These are phyloP conservation scores for Dryomyza anilis DNA, from an alignment of 2,888 invertebrate species.

Conservation along the genomic window DNA sequence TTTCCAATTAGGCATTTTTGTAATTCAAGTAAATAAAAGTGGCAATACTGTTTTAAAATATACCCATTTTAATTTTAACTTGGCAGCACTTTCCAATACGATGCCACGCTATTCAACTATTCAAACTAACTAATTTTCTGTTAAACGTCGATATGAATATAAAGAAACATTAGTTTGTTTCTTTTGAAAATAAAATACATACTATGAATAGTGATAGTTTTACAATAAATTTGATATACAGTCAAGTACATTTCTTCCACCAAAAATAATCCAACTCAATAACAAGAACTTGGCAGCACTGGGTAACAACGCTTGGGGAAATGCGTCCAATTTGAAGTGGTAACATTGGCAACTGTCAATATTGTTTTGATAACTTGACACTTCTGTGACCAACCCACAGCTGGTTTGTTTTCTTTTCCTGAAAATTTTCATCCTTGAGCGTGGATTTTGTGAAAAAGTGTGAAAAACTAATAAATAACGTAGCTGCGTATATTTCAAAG, in stretches of 20 bases:
- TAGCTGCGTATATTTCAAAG: constrained; percentile 18
- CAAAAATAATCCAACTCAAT: too few relatives aligned
- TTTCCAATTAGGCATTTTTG: too few relatives aligned
- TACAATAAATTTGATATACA: too few relatives aligned
- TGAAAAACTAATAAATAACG: constrained; percentile 33
- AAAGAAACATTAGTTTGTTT: too few relatives aligned
- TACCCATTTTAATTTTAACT: too few relatives aligned
- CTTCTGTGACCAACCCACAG: constrained; percentile 42
- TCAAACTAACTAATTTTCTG: not conserved
- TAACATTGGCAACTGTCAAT: constrained; percentile 44
- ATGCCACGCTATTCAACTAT: constrained; percentile 9
- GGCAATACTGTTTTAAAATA: too few relatives aligned
- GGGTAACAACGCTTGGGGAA: constrained; percentile 39
- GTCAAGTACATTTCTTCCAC: too few relatives aligned
- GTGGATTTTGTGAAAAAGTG: constrained; percentile 41
- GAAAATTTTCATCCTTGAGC: constrained; percentile 47
- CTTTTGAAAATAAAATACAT: too few relatives aligned
- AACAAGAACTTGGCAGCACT: constrained; percentile 18
- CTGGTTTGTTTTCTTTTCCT: constrained; percentile 49
- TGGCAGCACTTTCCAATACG: not conserved
- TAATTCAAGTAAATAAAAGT: too few relatives aligned
- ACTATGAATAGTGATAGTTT: too few relatives aligned
- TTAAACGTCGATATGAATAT: too few relatives aligned
- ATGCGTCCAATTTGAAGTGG: constrained; percentile 17
- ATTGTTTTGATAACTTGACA: constrained; percentile 58